Conservation (phyloP, 2,888 invertebrate species). For the Tachystola acroxantha region DNA sequence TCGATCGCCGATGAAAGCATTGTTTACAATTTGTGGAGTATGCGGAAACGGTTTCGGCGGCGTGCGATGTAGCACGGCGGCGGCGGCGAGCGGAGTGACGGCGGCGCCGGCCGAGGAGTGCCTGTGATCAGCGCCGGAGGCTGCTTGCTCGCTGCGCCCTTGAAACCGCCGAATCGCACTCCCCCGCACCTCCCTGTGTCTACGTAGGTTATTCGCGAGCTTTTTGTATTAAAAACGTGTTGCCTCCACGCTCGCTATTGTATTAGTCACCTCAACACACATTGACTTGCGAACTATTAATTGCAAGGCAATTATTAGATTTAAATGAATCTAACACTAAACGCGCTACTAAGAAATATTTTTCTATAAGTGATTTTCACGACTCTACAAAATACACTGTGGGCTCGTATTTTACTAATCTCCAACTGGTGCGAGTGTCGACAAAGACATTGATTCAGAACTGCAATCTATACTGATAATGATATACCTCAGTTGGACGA, state of each 20-base stretch:
- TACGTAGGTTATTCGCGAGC: not conserved
- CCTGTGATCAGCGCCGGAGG: constrained; percentile 36
- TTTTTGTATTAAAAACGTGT: constrained; percentile 1
- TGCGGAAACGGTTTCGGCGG: constrained; percentile 14
- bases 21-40: constrained; percentile 36
- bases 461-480: constrained; percentile 28
- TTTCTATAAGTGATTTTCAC: too few relatives aligned
- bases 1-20: constrained; percentile 49
- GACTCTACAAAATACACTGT: not conserved
- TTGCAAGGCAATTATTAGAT: not conserved
- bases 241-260: not conserved
- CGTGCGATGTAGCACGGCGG: constrained; percentile 37
- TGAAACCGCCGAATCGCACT: constrained; percentile 31
- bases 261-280: not conserved
- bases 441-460: constrained; percentile 49
- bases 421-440: constrained; percentile 13
- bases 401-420: not conserved
- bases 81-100: constrained; percentile 44
- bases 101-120: constrained; percentile 20
- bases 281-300: not conserved
- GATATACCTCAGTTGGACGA: constrained; percentile 32
- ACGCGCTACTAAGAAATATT: too few relatives aligned
- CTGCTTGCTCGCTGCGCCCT: constrained; percentile 62
- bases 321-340: not conserved
- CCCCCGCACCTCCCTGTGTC: constrained; percentile 10